Evolutionary conservation across 2,888 invertebrate species (phyloP), one percentile per base, ranked within the genome.

Genomic region (Stictocephala bisonia): DNA sequence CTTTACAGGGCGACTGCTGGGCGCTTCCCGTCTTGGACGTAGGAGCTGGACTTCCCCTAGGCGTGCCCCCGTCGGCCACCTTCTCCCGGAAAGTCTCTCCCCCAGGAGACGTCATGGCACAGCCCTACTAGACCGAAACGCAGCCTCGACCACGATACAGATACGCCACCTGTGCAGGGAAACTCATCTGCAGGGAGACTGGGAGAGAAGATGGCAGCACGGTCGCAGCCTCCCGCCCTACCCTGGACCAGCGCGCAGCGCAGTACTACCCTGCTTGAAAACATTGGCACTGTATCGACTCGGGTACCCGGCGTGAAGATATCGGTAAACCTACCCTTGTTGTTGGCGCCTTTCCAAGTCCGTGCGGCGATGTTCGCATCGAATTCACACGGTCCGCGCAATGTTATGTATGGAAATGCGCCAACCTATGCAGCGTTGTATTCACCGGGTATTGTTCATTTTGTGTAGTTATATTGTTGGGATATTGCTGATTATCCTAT

Each of bases 201-300:
- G 53, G 56, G 29, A 60, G 48, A 20, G 31, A 29, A 60, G 70
- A 40, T 22, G 31, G 69, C 75, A 71, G 71, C 67, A 58, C 51
- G 13, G 67, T 64, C 70, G 35, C 58, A 71, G 74, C 68, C 51
- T 44, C 68, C 69, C 66, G 20, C 50, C 44, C 70, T 31, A 66
- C 51, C 72, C 72, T 72, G 69, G 69, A 69, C 73, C 73, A 71
- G 60, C 66, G 64, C 64, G 71, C 60, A 71, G 22, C n/a, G n/a
- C n/a, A 26, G 60, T 68, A 68, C 72, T 72, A 67, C 9, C 56
- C 29, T 7, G 18, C 20, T 44, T 15, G 27, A 50, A 44, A n/a
- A 72, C 58, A 68, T 72, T 31, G 18, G 29, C 58, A 56, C 44
- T 4, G 51, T 68, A 68, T 68, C 51, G 68, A 68, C 68, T 35